phyloP scores from a whole-genome alignment of 2,888 invertebrate species.

The Dynastes hyllus region DNA sequence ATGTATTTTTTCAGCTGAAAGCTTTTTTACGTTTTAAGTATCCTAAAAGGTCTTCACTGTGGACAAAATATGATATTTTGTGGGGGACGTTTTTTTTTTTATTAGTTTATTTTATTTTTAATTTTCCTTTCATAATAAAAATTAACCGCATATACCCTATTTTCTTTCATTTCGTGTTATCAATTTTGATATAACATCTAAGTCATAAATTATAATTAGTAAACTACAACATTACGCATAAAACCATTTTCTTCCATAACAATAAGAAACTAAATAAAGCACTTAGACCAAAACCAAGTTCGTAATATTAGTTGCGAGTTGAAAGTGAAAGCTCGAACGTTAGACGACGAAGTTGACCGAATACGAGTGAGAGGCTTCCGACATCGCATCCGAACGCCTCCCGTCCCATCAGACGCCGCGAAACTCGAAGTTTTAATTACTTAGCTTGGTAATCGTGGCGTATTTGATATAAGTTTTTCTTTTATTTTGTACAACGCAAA shows the following conservation, averaged over 20 bases:
- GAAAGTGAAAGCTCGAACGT: slow-evolving; percentile 28
- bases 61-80: too few relatives aligned
- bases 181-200: neutral
- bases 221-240: neutral
- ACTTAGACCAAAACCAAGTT: neutral
- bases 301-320: neutral
- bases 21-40: too few relatives aligned
- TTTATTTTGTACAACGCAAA: slow-evolving; percentile 5
- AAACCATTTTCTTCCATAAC: neutral
- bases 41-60: too few relatives aligned
- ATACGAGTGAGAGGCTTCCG: slow-evolving; percentile 11
- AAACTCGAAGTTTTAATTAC: slow-evolving; percentile 32
- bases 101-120: too few relatives aligned
- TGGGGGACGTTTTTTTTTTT: too few relatives aligned
- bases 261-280: neutral
- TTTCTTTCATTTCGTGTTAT: neutral
- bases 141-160: neutral
- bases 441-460: neutral
- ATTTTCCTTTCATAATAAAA: too few relatives aligned
- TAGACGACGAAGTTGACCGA: slow-evolving; percentile 25
- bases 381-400: neutral
- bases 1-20: too few relatives aligned
- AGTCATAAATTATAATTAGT: neutral
- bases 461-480: slow-evolving; percentile 33
- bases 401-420: neutral